These are phyloP conservation scores for Linnaemya tessellans DNA, from an alignment of 2,888 invertebrate species.

Conservation along the genomic window DNA sequence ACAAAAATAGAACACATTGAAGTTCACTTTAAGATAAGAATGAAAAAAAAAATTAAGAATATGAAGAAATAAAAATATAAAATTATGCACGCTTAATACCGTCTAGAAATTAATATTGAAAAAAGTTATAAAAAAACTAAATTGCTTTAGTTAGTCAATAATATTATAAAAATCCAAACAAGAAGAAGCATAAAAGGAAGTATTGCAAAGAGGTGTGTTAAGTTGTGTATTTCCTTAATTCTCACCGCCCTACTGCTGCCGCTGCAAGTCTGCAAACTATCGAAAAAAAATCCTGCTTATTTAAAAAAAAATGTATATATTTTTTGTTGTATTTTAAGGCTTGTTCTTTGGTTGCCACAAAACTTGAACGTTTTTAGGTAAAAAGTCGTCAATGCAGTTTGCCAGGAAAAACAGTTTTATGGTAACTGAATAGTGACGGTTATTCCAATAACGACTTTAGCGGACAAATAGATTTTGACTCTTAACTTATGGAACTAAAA, in stretches of 20 bases:
- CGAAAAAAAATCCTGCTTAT: constrained; percentile 40
- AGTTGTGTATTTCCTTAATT: constrained; percentile 27
- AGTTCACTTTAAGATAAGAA: constrained; percentile 5
- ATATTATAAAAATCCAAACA: constrained; percentile 4
- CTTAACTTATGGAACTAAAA: too few species aligned
- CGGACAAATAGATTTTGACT: too few species aligned
- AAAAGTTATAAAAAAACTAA: neutral
- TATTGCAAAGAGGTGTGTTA: constrained; percentile 56
- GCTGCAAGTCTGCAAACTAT: constrained; percentile 38
- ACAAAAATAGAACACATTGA: neutral
- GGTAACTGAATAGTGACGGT: too few species aligned
- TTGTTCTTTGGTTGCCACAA: constrained; percentile 11
- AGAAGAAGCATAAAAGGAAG: constrained; percentile 54
- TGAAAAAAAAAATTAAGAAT: neutral
- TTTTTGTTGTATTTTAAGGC: neutral
- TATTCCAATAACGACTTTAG: too few species aligned
- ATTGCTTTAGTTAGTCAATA: constrained; percentile 2
- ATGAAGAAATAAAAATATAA: neutral
- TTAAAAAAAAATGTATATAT: constrained; percentile 45
- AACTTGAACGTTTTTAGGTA: neutral
- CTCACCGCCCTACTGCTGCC: constrained; percentile 63
- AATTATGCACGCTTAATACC: too few species aligned
- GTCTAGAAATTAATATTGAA: neutral
- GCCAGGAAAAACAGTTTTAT: too few species aligned
- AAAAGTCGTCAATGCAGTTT: neutral